Conservation (phyloP, 2,113 vertebrate genomes). For the Balaeniceps rex region DNA sequence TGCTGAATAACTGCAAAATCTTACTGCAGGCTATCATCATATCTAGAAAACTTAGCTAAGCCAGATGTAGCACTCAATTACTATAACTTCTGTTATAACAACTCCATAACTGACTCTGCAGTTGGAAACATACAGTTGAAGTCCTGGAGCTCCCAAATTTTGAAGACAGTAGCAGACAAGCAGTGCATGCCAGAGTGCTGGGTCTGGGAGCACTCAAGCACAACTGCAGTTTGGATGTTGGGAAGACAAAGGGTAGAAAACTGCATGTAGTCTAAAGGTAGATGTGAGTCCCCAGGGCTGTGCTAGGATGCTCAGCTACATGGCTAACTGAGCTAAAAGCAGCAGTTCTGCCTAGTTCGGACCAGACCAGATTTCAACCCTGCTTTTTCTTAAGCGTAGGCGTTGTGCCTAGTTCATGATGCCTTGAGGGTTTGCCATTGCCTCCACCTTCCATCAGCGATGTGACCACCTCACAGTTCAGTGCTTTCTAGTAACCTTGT, state of each 20-base stretch:
- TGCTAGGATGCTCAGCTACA: background rate
- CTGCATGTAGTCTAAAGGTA: background rate
- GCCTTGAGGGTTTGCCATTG: background rate
- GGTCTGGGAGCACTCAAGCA: background rate
- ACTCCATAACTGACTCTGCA: background rate
- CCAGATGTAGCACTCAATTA: background rate
- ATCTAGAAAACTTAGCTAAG: background rate
- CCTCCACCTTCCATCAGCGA: background rate
- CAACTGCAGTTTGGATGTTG: background rate
- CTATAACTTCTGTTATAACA: background rate
- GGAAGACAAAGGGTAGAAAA: background rate
- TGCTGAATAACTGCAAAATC: background rate
- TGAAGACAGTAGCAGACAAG: conserved; percentile 2
- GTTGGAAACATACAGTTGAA: background rate
- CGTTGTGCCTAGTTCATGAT: background rate
- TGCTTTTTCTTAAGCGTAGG: background rate
- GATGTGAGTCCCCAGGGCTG: background rate
- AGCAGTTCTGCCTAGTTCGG: background rate
- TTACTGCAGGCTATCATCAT: background rate
- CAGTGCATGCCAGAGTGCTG: background rate
- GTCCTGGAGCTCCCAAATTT: background rate
- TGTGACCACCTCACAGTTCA: background rate
- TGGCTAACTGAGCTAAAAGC: background rate
- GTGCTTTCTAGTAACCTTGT: background rate
- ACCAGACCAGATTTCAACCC: background rate